phyloP scores from a whole-genome alignment of 2,888 invertebrate genomes.

The Drosophila ustulata region DNA sequence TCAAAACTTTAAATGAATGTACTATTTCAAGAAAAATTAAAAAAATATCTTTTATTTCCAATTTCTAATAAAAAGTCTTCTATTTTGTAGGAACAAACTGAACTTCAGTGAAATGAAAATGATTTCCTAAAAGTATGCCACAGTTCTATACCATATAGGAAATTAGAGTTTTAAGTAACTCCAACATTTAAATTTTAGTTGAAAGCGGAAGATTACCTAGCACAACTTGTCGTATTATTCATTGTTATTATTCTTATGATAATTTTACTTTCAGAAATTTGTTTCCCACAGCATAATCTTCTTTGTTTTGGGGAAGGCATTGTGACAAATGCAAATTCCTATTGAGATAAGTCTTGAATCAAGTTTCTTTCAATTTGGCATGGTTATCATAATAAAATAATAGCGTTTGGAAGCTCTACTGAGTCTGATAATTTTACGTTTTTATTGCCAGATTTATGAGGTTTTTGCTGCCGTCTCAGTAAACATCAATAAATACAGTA shows the following conservation, averaged over 20 bases:
- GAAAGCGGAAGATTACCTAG: background rate
- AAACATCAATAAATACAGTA: background rate
- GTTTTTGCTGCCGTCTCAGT: background rate
- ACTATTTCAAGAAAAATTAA: no score
- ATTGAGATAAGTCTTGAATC: background rate
- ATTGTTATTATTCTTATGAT: background rate
- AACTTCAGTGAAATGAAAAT: no score
- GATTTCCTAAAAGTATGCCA: constrained; percentile 10
- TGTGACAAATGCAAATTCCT: background rate
- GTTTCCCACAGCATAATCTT: background rate
- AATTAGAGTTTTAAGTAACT: background rate
- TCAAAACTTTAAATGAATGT: no score
- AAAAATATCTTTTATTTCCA: no score
- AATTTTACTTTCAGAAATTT: background rate
- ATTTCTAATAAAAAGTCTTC: no score
- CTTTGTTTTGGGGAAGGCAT: background rate
- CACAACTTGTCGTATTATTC: background rate
- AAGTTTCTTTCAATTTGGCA: background rate
- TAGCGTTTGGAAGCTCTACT: background rate
- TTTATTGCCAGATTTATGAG: background rate
- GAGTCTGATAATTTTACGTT: background rate
- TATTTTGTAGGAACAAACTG: no score
- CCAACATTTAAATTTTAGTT: background rate
- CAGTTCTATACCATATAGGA: background rate
- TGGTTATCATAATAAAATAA: background rate